Evolutionary conservation across 1,140 invertebrate species (phyloP), one percentile per base, ranked within the genome.

Genomic region (Megalonaias nervosa): DNA sequence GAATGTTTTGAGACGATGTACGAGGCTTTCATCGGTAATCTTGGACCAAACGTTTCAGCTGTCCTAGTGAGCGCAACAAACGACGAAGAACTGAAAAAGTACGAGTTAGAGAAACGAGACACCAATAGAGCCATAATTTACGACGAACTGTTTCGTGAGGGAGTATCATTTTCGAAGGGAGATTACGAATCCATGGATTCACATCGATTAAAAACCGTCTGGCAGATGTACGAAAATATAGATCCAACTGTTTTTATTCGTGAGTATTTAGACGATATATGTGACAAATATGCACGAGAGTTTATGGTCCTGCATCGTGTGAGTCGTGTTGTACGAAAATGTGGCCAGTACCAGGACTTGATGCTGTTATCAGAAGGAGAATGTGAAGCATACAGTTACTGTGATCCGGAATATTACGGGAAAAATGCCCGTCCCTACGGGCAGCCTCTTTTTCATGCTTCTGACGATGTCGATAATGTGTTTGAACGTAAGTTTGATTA

Each of bases 1-100:
- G 81, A 83, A 71, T 83, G 81, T 71, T 83, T 77, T 65, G 68
- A 68, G 61, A 81, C 74, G 0, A 84, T 84, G 83, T 84, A 81
- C 57, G 76, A 81, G 68, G 76, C 83, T 1, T 84, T 79, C 72
- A 82, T 84, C 57, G 79, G 83, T 23, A 84, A 84, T 61, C 65
- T 84, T 56, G 73, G 74, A 61, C 79, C 82, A 65, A 83, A 82
- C 67, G 74, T 83, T 23, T 82, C 83, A 11, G 73, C 75, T 23
- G 81, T 83, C 11, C 61, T 84, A 38, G 81, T 84, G 14, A 84
- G 83, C 75, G 83, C 83, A 57, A 84, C 81, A 48, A 74, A 56
- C 15, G 81, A 81, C 14, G 67, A 77, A 9, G 65, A 74, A 16
- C 67, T 84, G 12, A 78, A 81, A 66, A 66, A 83, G 67, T 79